Evolutionary conservation across 2,797 vertebrate genomes (phyloP).

Genomic region (Phataginus tetradactyla): DNA sequence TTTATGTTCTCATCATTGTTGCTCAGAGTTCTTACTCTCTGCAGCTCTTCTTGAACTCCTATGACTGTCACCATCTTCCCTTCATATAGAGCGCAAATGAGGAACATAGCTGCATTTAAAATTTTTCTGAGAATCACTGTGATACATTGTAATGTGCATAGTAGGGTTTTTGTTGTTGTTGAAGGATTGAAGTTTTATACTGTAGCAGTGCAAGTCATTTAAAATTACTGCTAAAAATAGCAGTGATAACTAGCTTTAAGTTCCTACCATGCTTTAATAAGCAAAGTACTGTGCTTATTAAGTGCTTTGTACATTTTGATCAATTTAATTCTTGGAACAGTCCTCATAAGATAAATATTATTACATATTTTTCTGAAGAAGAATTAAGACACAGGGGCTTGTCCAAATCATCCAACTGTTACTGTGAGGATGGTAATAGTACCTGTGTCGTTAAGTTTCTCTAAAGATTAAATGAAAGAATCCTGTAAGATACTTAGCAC

Average conservation of each 20-base stretch:
- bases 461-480: background rate
- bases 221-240: background rate
- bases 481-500: background rate
- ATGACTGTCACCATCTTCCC: background rate
- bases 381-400: background rate
- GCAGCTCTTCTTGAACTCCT: background rate
- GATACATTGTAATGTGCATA: background rate
- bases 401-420: background rate
- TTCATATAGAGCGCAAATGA: background rate
- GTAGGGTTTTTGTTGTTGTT: background rate
- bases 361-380: background rate
- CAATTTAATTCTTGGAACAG: background rate
- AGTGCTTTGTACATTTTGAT: slow-evolving; percentile 31
- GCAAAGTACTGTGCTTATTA: background rate
- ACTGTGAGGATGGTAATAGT: background rate
- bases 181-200: background rate
- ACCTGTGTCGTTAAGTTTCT: background rate
- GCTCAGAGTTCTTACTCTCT: background rate
- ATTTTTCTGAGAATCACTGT: background rate
- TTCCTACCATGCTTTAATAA: background rate
- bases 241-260: background rate
- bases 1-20: background rate
- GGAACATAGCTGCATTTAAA: background rate
- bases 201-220: background rate
- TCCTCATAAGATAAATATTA: background rate